phyloP scores from a whole-genome alignment of 2,888 invertebrate species.

The Archips crataeganus region DNA sequence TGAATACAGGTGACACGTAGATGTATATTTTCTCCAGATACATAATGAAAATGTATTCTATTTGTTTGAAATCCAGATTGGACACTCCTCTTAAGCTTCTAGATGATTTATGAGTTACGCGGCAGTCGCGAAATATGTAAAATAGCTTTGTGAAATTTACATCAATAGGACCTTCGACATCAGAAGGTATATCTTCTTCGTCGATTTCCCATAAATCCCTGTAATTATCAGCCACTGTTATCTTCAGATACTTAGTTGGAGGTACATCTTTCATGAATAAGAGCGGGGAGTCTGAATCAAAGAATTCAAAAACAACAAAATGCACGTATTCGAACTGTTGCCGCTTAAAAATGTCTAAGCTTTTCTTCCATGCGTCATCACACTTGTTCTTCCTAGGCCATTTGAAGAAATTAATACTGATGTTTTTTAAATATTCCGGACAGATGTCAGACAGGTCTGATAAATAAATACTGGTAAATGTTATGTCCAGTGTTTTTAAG shows the following conservation, averaged over 20 bases:
- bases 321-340: slow-evolving; percentile 53
- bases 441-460: slow-evolving; percentile 54
- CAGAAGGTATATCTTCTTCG: slow-evolving; percentile 36
- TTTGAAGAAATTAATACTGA: slow-evolving; percentile 59
- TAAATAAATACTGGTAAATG: slow-evolving; percentile 58
- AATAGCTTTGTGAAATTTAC: slow-evolving; percentile 48
- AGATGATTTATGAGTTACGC: slow-evolving; percentile 53
- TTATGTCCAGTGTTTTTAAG: slow-evolving; percentile 55
- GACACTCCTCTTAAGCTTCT: slow-evolving; percentile 52
- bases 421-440: slow-evolving; percentile 51
- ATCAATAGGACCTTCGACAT: slow-evolving; percentile 38
- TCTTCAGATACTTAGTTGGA: slow-evolving; percentile 50
- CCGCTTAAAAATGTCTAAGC: slow-evolving; percentile 50
- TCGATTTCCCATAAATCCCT: slow-evolving; percentile 50
- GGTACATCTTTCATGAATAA: slow-evolving; percentile 53
- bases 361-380: slow-evolving; percentile 47
- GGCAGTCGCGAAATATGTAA: slow-evolving; percentile 54
- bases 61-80: slow-evolving; percentile 52
- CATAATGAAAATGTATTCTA: slow-evolving; percentile 62
- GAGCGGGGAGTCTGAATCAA: slow-evolving; percentile 52
- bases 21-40: slow-evolving; percentile 56
- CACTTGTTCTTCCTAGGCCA: slow-evolving; percentile 46
- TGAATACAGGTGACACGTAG: slow-evolving; percentile 56
- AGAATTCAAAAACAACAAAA: slow-evolving; percentile 56
- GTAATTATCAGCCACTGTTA: slow-evolving; percentile 58